phyloP scores from a whole-genome alignment of 2,113 vertebrate genomes.

The Sander lucioperca region DNA sequence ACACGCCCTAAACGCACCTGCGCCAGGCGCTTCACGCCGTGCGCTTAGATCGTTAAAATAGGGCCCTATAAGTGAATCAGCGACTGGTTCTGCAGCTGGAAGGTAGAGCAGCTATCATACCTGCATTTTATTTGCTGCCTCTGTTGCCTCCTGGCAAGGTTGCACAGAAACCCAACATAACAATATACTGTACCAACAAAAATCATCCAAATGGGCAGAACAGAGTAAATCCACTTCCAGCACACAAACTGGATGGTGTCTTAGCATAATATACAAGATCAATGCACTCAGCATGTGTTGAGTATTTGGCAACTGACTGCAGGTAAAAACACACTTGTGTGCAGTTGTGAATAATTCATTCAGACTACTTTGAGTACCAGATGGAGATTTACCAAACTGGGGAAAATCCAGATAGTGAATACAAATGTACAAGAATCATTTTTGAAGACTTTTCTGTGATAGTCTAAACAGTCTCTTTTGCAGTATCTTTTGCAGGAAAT shows the following conservation, averaged over 20 bases:
- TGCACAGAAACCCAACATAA: slow-evolving; percentile 6
- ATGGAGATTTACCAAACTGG: slow-evolving; percentile 24
- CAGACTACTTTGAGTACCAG: slow-evolving; percentile 11
- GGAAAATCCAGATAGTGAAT: background rate
- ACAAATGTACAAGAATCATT: background rate
- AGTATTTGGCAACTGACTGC: slow-evolving; percentile 15
- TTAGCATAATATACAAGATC: background rate
- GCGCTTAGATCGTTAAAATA: no score
- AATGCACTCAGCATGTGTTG: slow-evolving; percentile 7
- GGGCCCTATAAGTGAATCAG: background rate
- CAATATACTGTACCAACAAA: background rate
- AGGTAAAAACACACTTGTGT: slow-evolving; percentile 26
- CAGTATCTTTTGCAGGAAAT: background rate
- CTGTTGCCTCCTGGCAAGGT: background rate
- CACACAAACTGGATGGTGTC: slow-evolving; percentile 14
- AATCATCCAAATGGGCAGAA: slow-evolving; percentile 14
- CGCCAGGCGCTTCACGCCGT: no score
- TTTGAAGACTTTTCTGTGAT: background rate
- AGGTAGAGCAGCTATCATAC: slow-evolving; percentile 1
- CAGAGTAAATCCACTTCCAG: slow-evolving; percentile 8
- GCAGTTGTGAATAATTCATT: slow-evolving; percentile 37
- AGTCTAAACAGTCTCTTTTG: background rate
- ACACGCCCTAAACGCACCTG: no score
- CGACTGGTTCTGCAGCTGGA: background rate
- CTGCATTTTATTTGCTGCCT: slow-evolving; percentile 5